Evolutionary conservation across 2,888 invertebrate genomes (phyloP).

Genomic region (Brenthis daphne): DNA sequence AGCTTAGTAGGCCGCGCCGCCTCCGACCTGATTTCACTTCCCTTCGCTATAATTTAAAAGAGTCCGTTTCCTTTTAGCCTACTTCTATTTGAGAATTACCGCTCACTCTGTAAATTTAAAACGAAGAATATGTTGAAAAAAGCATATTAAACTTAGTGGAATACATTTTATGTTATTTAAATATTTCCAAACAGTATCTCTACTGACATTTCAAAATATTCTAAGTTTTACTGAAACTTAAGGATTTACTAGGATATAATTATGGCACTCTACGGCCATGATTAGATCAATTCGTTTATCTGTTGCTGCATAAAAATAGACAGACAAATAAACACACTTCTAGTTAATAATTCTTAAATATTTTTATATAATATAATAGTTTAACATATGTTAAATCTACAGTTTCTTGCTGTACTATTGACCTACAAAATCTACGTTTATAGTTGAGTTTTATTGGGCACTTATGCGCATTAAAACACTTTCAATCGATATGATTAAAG

Average conservation of each 20-base stretch:
- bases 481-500: constrained; percentile 31
- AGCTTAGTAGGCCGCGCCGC: constrained; percentile 34
- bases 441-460: constrained; percentile 19
- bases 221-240: no score
- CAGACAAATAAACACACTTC: no score
- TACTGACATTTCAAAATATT: no score
- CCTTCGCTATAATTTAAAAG: constrained; percentile 45
- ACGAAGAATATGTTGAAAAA: no score
- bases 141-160: no score
- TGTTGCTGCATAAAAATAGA: no score
- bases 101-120: neutral
- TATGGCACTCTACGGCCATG: no score
- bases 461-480: constrained; percentile 30
- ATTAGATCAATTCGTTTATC: no score
- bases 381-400: neutral
- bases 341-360: no score
- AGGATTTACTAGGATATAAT: no score
- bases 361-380: neutral
- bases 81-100: neutral
- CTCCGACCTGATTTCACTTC: constrained; percentile 48
- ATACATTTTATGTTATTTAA: no score
- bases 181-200: no score
- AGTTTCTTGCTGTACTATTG: constrained; percentile 3
- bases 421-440: constrained; percentile 16
- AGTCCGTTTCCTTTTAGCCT: constrained; percentile 1